Evolutionary conservation across 2,113 vertebrate species (phyloP).

Genomic region (Trinectes maculatus): DNA sequence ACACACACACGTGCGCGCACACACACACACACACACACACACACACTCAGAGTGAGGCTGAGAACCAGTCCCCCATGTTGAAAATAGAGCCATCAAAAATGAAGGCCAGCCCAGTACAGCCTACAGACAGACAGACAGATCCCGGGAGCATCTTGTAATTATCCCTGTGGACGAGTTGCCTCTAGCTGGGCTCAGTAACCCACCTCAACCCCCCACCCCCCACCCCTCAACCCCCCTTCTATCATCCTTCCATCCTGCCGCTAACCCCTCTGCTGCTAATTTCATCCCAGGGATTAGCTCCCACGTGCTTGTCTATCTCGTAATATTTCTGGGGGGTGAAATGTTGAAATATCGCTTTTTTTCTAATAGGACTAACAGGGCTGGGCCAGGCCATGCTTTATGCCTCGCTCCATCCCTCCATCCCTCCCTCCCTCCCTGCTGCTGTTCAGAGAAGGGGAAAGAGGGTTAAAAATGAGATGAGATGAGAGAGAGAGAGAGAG

Average conservation of each 20-base stretch:
- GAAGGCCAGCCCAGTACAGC: constrained; percentile 69
- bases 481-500: neutral
- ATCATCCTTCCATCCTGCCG: constrained; percentile 92
- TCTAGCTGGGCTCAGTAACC: constrained; percentile 92
- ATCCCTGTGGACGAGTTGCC: constrained; percentile 96
- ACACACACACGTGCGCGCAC: constrained; percentile 37
- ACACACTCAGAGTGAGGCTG: constrained; percentile 19
- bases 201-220: constrained; percentile 72
- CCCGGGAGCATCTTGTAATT: constrained; percentile 97
- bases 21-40: constrained; percentile 14
- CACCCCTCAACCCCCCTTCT: constrained; percentile 83
- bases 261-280: constrained; percentile 95
- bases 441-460: constrained; percentile 53
- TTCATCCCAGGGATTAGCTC: constrained; percentile 98
- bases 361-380: constrained; percentile 93
- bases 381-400: constrained; percentile 85
- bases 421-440: constrained; percentile 10
- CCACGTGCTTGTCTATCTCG: constrained; percentile 95
- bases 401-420: constrained; percentile 66
- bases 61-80: constrained; percentile 80
- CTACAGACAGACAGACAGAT: constrained; percentile 89
- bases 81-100: constrained; percentile 99
- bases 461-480: constrained; percentile 42
- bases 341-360: constrained; percentile 95
- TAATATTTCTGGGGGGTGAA: constrained; percentile 96